A percentile compares a stretch with the other conserved stretches of the same genome.
These are phyloP conservation scores for Clivina fossor DNA, from an alignment of 2,888 invertebrate genomes.

Conservation along the genomic window DNA sequence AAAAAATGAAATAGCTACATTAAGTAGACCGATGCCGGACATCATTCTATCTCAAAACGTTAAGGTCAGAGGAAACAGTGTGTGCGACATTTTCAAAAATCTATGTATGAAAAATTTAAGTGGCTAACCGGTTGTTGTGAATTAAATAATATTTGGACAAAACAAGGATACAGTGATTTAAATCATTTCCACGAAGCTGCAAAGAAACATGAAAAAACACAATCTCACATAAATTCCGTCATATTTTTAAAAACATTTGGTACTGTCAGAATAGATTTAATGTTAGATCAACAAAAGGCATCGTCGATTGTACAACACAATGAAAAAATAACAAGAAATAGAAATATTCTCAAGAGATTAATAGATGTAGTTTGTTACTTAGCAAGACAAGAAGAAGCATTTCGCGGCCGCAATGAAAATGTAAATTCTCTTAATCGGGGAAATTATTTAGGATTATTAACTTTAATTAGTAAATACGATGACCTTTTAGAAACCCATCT, in stretches of 20 bases:
- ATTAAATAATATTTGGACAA: too few relatives aligned
- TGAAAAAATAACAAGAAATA: constrained; percentile 39
- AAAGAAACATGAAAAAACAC: constrained; percentile 29
- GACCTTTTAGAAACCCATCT: constrained; percentile 38
- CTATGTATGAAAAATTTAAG: too few relatives aligned
- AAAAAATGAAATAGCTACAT: too few relatives aligned
- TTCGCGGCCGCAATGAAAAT: constrained; percentile 37
- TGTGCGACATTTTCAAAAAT: too few relatives aligned
- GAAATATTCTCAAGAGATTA: constrained; percentile 38
- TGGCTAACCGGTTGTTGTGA: too few relatives aligned
- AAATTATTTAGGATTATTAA: constrained; percentile 36
- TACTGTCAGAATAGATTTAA: constrained; percentile 28
- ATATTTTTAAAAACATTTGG: constrained; percentile 34
- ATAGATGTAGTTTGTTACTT: constrained; percentile 38
- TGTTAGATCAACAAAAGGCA: constrained; percentile 26
- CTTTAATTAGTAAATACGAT: constrained; percentile 39
- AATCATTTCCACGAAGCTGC: constrained; percentile 31
- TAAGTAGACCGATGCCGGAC: too few relatives aligned
- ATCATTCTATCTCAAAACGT: too few relatives aligned
- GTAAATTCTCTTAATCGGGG: constrained; percentile 35
- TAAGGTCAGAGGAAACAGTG: too few relatives aligned
- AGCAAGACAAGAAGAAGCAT: constrained; percentile 35
- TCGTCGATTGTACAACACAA: constrained; percentile 35
- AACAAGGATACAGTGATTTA: constrained; percentile 33
- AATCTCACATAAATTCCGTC: constrained; percentile 23